Base-by-base conservation (phyloP, 2,888 invertebrate genomes). In the Octonoba sinensis region DNA sequence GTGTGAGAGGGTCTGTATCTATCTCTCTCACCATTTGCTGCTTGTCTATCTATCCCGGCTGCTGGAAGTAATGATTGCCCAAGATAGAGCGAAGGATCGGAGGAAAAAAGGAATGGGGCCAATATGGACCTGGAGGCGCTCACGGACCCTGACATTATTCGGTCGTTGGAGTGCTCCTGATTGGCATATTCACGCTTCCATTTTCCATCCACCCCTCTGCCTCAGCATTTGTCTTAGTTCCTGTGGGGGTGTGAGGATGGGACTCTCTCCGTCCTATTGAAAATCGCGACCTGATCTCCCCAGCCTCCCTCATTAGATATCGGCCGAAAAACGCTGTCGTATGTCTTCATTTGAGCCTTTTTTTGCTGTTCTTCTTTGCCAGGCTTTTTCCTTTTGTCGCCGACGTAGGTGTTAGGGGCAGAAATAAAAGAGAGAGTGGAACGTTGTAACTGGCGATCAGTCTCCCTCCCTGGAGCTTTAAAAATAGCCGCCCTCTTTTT, bases 291-390 rank as follows among this genome's bases (percentile, higher is more conserved):
- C 36, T 36, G 36, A 36, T 36, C 36, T 36, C 46, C 64, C 44
- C 64, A 66, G 73, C 62, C 64, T 70, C 82, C 82, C 75, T 82
- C 82, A 82, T 82, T 82, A 82, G 82, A 82, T 75, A 65, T 65
- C 74, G 75, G 70, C 82, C 82, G 65, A 82, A 82, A 82, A 82
- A 82, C 82, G 74, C 70, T 66, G 72, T 82, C 82, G 75, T 82
- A 82, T 75, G 82, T 82, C 82, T 82, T 82, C 82, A 82, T 82
- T 82, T 82, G 82, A 75, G 60, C 56, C 47, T 65, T 44, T 15
- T 24, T 27, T 60, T 27, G 15, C n/a, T 27, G 1, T 27, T 6
- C 22, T 57, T 60, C n/a, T 60, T 27, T 60, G 27, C 36, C 60
- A 27, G 27, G 27, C 60, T 60, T 18, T 60, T 27, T 36, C 36